These are phyloP conservation scores for Peromyscus nudipes DNA, from an alignment of 2,797 vertebrate genomes.

Conservation along the genomic window DNA sequence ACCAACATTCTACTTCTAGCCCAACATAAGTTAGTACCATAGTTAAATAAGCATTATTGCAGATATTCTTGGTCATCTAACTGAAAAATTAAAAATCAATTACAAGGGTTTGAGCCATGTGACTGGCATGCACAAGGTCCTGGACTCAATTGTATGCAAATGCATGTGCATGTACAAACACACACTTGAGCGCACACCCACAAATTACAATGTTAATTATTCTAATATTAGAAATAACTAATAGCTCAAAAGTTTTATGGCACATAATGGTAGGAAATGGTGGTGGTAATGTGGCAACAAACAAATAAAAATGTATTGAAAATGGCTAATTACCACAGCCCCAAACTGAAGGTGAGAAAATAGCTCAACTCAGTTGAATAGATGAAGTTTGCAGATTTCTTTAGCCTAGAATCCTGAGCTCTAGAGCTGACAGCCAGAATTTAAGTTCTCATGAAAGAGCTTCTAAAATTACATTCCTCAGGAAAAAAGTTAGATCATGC, in stretches of 20 bases:
- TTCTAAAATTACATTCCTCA: conserved; percentile 51
- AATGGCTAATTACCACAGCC: background rate
- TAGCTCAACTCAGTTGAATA: conserved; percentile 11
- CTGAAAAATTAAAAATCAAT: background rate
- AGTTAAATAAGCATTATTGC: background rate
- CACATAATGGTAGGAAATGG: background rate
- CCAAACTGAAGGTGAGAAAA: conserved; percentile 33
- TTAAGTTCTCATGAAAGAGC: conserved; percentile 10
- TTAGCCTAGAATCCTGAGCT: background rate
- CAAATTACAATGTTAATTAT: background rate
- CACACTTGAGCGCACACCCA: no score
- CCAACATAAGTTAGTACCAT: background rate
- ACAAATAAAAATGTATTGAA: background rate
- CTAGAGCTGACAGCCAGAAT: background rate
- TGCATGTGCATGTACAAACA: background rate
- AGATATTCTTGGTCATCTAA: conserved; percentile 25
- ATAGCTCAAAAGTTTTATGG: background rate
- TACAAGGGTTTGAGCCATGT: background rate
- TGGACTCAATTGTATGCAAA: background rate
- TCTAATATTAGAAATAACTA: conserved; percentile 23
- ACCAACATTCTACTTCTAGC: background rate
- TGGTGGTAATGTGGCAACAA: background rate
- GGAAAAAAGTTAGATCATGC: background rate
- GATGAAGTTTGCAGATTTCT: conserved; percentile 6
- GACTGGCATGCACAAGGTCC: background rate